A percentile compares a stretch with the other conserved stretches of the same genome.
phyloP scores from a whole-genome alignment of 64 coral and sea anemone genomes.

The Pocillopora verrucosa region DNA sequence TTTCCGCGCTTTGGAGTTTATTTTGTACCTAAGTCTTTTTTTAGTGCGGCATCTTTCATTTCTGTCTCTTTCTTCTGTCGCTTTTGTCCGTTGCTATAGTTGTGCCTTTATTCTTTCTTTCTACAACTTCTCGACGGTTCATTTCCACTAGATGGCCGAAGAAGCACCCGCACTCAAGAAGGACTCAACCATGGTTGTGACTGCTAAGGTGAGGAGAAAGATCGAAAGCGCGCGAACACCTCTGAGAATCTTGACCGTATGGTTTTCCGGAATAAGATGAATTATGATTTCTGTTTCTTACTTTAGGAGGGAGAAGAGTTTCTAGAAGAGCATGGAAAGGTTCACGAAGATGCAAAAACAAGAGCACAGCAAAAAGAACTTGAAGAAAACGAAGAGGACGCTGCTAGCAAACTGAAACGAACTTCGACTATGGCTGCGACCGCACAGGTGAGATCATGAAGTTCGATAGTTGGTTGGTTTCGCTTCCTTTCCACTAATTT shows the following conservation, averaged over 20 bases:
- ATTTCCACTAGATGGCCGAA: slow-evolving; percentile 69
- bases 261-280: neutral
- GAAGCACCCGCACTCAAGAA: slow-evolving; percentile 73
- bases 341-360: slow-evolving; percentile 62
- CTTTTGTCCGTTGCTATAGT: neutral
- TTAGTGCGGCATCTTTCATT: slow-evolving; percentile 57
- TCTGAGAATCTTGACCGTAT: neutral
- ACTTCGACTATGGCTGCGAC: slow-evolving; percentile 66
- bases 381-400: slow-evolving; percentile 43
- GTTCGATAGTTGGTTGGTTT: slow-evolving; percentile 6
- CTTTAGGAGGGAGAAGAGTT: slow-evolving; percentile 64
- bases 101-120: slow-evolving; percentile 28
- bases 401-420: slow-evolving; percentile 47
- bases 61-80: slow-evolving; percentile 52
- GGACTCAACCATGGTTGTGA: slow-evolving; percentile 85
- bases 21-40: slow-evolving; percentile 29
- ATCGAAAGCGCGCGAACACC: slow-evolving; percentile 17
- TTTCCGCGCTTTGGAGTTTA: slow-evolving; percentile 72
- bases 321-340: slow-evolving; percentile 53
- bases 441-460: slow-evolving; percentile 44
- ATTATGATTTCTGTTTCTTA: slow-evolving; percentile 27
- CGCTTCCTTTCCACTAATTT: slow-evolving; percentile 6
- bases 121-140: slow-evolving; percentile 12
- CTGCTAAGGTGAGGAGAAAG: slow-evolving; percentile 74
- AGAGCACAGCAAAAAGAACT: slow-evolving; percentile 61